A percentile compares a stretch with the other conserved stretches of the same genome.
These are phyloP conservation scores for Pangasius mekongensis DNA, from an alignment of 2,797 vertebrate genomes.

Conservation along the genomic window DNA sequence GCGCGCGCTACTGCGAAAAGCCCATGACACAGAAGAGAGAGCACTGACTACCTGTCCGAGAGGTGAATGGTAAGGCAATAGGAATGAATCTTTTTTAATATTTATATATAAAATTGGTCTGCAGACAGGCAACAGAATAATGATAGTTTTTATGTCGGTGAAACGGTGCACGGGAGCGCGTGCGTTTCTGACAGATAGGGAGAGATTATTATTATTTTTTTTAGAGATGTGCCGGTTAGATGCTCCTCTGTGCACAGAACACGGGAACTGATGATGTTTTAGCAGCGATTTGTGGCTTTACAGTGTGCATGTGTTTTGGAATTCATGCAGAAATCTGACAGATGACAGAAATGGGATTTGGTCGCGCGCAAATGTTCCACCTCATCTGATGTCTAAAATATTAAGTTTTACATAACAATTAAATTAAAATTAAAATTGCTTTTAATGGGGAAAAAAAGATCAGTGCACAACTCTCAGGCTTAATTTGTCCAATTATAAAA, in stretches of 20 bases:
- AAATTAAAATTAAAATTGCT: too few species aligned
- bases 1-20: background rate
- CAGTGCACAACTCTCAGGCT: background rate
- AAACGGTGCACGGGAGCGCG: background rate
- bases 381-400: background rate
- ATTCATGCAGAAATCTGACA: background rate
- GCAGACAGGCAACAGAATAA: background rate
- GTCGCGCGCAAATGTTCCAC: background rate
- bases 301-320: constrained; percentile 10
- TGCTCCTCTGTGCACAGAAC: background rate
- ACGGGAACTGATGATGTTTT: background rate
- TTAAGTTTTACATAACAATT: background rate
- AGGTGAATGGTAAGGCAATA: background rate
- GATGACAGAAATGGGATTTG: background rate
- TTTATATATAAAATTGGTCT: background rate
- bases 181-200: background rate
- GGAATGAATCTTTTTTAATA: background rate
- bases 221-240: background rate
- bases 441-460: background rate
- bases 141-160: background rate
- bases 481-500: background rate
- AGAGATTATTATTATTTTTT: background rate
- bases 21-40: background rate
- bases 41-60: background rate
- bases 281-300: background rate